Base-by-base conservation (phyloP, 1,140 invertebrate genomes). In the Penaeus indicus region DNA sequence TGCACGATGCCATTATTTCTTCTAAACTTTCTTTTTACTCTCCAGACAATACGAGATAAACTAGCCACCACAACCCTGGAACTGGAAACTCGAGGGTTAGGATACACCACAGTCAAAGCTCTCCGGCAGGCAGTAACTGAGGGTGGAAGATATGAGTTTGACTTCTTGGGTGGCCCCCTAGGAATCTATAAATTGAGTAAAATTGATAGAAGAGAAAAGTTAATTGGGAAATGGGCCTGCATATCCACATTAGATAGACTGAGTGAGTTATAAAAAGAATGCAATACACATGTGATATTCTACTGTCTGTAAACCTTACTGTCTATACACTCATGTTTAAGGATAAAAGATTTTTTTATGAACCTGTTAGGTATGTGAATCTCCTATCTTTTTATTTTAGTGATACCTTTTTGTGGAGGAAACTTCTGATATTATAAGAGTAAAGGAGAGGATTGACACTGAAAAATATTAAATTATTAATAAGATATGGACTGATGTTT, bases 1-100 rank as follows among this genome's bases (percentile, higher is more conserved):
- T 54, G n/a, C n/a, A 16, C 21, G 3, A 60, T 21, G 2, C n/a
- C 4, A 22, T 22, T 80, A 25, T 21, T 60, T 80, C 16, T 42
- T 42, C 13, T 80, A 19, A 54, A 19, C 32, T 67, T 69, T n/a
- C 1, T n/a, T 63, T 32, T 80, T 5, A 54, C n/a, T 80, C 54
- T 16, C 18, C 72, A 91, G 90, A 86, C 83, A 16, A 91, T 94
- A 54, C 91, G 93, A 47, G 93, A 94, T 64, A 91, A 93, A 42
- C 93, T 93, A 69, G 92, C 93, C 0, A 92, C 93, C 5, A 92
- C 92, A 0, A 90, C 92, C 19, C 90, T 94, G 27, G 93, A 93
- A 85, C 91, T 94, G 64, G 93, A 93, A 90, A 93, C 92, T 19
- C 93, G 93, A 54, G 93, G 93, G 63, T 92, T 94, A 11, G 91